phyloP scores from a whole-genome alignment of 2,797 vertebrate genomes.

The Silurus lanzhouensis region DNA sequence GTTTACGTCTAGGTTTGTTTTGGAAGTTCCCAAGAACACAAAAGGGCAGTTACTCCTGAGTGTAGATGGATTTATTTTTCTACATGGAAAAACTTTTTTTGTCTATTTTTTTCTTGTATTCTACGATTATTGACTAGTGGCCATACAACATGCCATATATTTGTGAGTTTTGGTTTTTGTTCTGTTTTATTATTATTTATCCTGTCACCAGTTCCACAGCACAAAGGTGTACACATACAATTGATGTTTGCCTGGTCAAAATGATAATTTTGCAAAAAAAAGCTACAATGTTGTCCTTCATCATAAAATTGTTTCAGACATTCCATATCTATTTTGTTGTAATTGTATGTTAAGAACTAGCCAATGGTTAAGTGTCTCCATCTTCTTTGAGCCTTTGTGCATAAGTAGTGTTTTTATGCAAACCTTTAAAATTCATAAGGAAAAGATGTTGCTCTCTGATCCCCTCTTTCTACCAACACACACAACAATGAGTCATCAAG shows the following conservation, averaged over 20 bases:
- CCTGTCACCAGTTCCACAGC: background rate
- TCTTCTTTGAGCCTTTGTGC: slow-evolving; percentile 20
- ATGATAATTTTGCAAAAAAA: background rate
- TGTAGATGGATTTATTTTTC: background rate
- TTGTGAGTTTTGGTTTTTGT: background rate
- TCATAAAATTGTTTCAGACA: background rate
- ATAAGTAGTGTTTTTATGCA: slow-evolving; percentile 27
- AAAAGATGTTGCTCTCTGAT: slow-evolving; percentile 35
- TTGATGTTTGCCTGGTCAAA: background rate
- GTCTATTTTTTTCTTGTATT: background rate
- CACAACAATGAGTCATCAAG: slow-evolving; percentile 37
- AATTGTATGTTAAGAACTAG: slow-evolving; percentile 17
- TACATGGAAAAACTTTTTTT: too few relatives aligned
- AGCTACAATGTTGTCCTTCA: background rate
- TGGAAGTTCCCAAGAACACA: background rate
- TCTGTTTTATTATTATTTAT: background rate
- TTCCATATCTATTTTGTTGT: background rate
- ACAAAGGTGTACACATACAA: background rate
- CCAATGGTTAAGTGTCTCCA: background rate
- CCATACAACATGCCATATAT: background rate
- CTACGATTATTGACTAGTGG: background rate
- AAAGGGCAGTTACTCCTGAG: background rate
- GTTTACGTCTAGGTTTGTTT: too few relatives aligned
- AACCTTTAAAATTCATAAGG: slow-evolving; percentile 34
- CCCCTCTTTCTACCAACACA: background rate